Conservation (phyloP, 2,888 invertebrate species). For the Protophormia terraenovae region DNA sequence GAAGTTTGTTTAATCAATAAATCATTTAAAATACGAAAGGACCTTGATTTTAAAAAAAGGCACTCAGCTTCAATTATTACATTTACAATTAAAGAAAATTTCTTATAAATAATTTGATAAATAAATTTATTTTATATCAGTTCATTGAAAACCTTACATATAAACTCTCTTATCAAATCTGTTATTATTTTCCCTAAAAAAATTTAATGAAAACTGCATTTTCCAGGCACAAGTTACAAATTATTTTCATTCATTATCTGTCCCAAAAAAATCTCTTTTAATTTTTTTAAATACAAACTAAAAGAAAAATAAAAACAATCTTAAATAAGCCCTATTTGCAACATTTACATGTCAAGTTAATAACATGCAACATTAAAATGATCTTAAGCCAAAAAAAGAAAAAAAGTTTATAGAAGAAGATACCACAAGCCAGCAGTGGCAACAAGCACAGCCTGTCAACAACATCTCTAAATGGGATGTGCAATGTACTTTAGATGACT, state of each 20-base stretch:
- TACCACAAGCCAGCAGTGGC: not conserved
- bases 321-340: conserved; percentile 21
- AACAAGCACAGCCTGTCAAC: conserved; percentile 18
- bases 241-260: conserved; percentile 3
- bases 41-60: too few species aligned
- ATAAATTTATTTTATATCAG: too few species aligned
- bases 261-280: not conserved
- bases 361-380: conserved; percentile 44
- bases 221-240: conserved; percentile 46
- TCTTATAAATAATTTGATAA: too few species aligned
- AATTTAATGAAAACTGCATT: too few species aligned
- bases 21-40: too few species aligned
- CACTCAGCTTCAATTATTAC: too few species aligned
- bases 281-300: not conserved
- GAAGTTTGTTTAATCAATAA: too few species aligned
- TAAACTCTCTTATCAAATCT: too few species aligned
- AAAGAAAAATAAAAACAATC: not conserved
- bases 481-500: not conserved
- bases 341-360: conserved; percentile 50
- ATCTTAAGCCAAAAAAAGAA: not conserved
- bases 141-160: too few species aligned
- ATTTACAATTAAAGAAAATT: too few species aligned
- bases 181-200: too few species aligned
- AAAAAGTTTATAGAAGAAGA: not conserved
- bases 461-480: not conserved